Evolutionary conservation across 2,797 vertebrate species (phyloP), one percentile per base, ranked within the genome.

Genomic region (Sarcophilus harrisii): DNA sequence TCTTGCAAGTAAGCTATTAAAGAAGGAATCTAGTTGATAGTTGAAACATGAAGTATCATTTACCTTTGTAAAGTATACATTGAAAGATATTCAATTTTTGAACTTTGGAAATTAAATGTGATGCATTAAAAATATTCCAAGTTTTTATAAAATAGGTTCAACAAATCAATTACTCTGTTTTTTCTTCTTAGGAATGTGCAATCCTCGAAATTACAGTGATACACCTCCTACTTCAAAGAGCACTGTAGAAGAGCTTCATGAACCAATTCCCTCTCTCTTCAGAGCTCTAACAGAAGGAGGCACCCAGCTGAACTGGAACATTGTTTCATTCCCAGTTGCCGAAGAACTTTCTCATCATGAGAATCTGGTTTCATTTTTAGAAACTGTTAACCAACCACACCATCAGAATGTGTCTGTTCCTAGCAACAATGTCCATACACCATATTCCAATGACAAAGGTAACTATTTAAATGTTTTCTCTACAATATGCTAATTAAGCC

Each of bases 201-300:
- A 99, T 98, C 99, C 99, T 95, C 99, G 99, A 96, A 99, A 99
- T 98, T 99, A 99, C 97, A 99, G 99, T 10, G 99, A 99, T 98
- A 99, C 99, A 0, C 99, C 99, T 0, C 99, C 99, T 29, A 99
- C 99, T 0, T 99, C 99, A 1, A 99, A 99, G 99, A 99, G 99
- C 98, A 99, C 99, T 0, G 99, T 99, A 0, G 99, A 99, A 98
- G 99, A 99, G 98, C 98, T 99, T 94, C 99, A 99, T 45, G 99
- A 99, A 32, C 99, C 99, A 0, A 99, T 99, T 98, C 99, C 99
- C 1, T 99, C 99, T 1, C 99, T 99, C 95, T 99, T 99, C 98
- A 99, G 99, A 5, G 99, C 99, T 0, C 99, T 99, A 95, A 99
- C 99, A 0, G 99, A 99, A 97, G 99, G 99, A 1, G 99, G 99